Evolutionary conservation across 2,888 invertebrate species (phyloP), one percentile per base, ranked within the genome.

Genomic region (Harpalus rubripes): DNA sequence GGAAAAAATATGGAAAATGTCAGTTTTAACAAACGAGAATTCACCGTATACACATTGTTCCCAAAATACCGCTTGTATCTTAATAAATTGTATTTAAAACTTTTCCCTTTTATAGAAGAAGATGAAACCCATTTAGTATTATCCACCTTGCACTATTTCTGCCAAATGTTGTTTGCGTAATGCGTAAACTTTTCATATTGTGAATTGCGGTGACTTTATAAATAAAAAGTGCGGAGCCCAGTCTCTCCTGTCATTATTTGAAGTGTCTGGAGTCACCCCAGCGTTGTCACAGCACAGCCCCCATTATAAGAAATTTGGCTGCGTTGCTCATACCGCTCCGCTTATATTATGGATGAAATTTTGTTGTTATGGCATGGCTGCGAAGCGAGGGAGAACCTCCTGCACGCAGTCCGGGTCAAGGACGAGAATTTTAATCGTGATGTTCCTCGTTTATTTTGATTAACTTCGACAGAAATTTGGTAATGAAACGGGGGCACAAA

Each of bases 281-380:
- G 63, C 58, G 32, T 78, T 74, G 72, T 78, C 58, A 18, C 39
- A 22, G 78, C 76, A 44, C 76, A 22, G 76, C 76, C 59, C 61
- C 80, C 80, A 80, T 80, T 80, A 80, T 80, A 80, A 80, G 80
- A 80, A 80, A 80, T 80, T 80, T 80, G 39, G 80, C 41, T 80
- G 61, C 80, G 78, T 18, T 8, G 56, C 61, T 32, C 61, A 56
- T 61, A 22, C 59, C 80, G 26, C 61, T 58, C 61, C 32, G 80
- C 80, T 61, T 80, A 80, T 61, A 80, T 80, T 80, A 80, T 80
- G 80, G 80, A 80, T 80, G 80, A 80, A 80, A 80, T 80, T 80
- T 41, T 59, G 61, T 61, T 80, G 80, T 80, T 80, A 80, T 61
- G 80, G 44, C 44, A 32, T 32, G 32, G 56, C 76, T 10, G 68